Evolutionary conservation across 2,113 vertebrate genomes (phyloP).

Genomic region (Triplophysa dalaica): DNA sequence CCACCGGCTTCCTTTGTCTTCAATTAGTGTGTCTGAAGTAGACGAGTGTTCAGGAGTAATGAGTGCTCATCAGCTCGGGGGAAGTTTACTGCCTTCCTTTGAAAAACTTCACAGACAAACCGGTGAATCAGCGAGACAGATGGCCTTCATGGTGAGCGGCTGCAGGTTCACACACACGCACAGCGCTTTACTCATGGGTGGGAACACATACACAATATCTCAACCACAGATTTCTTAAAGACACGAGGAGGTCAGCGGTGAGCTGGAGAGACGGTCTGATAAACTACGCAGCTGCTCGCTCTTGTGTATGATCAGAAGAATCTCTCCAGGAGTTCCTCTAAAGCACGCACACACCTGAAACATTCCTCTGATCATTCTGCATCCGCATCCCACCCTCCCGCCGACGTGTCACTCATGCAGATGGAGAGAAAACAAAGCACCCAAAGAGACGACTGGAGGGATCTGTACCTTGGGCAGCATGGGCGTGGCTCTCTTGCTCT

Average conservation of each 20-base stretch:
- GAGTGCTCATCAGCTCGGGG: constrained; percentile 69
- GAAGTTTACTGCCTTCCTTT: constrained; percentile 48
- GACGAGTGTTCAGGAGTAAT: constrained; percentile 69
- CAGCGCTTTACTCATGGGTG: background rate
- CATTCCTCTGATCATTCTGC: no score
- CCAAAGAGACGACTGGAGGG: constrained; percentile 16
- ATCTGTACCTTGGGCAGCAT: constrained; percentile 89
- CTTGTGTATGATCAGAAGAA: no score
- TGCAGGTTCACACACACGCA: constrained; percentile 10
- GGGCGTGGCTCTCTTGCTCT: constrained; percentile 93
- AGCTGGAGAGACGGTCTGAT: no score
- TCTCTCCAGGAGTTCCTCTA: no score
- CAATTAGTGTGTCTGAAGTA: constrained; percentile 76
- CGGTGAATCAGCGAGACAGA: constrained; percentile 55
- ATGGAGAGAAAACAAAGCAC: constrained; percentile 36
- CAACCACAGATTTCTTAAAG: no score
- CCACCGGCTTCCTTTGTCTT: constrained; percentile 70
- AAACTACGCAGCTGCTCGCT: no score
- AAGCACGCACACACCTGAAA: no score
- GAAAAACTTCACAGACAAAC: constrained; percentile 55
- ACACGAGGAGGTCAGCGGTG: no score
- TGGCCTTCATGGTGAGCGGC: constrained; percentile 53
- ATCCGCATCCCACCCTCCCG: no score
- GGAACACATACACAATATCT: no score
- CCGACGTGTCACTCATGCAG: background rate